A percentile compares a stretch with the other conserved stretches of the same genome.
These are phyloP conservation scores for Phenacoccus solenopsis DNA, from an alignment of 1,140 invertebrate genomes.

Conservation along the genomic window DNA sequence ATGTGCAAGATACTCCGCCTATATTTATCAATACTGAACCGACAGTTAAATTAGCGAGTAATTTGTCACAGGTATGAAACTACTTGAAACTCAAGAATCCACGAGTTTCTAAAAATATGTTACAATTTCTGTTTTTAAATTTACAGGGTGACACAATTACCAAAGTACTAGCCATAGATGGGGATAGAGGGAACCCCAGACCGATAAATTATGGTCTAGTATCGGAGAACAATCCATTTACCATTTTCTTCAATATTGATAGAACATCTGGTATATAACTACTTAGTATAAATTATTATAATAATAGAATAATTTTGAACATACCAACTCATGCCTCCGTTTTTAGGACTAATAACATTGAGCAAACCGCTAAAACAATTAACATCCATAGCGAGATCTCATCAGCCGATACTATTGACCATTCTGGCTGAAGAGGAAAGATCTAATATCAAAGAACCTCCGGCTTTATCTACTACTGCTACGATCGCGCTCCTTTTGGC, in stretches of 20 bases:
- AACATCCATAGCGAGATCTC: conserved; percentile 55
- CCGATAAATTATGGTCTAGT: conserved; percentile 69
- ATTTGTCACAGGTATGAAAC: conserved; percentile 11
- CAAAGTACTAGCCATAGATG: conserved; percentile 72
- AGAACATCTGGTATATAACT: conserved; percentile 54
- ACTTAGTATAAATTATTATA: neutral
- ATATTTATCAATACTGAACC: conserved; percentile 41
- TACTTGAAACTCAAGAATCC: neutral
- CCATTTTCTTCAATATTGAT: conserved; percentile 68
- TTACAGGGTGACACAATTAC: conserved; percentile 47
- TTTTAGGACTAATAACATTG: conserved; percentile 40
- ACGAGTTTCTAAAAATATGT: conserved; percentile 6
- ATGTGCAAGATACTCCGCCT: conserved; percentile 75
- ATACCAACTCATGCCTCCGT: neutral
- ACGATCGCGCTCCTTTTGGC: conserved; percentile 64
- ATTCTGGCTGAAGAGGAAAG: conserved; percentile 71
- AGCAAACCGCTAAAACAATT: conserved; percentile 59
- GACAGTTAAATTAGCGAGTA: conserved; percentile 20
- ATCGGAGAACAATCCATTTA: conserved; percentile 67
- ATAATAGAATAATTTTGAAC: neutral
- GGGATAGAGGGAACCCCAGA: conserved; percentile 69
- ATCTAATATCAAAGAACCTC: conserved; percentile 46
- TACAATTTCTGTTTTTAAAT: conserved; percentile 14
- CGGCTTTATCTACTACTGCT: conserved; percentile 59
- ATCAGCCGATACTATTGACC: conserved; percentile 63